A percentile compares a stretch with the other conserved stretches of the same genome.
Evolutionary conservation across 2,113 vertebrate genomes (phyloP).

Genomic region (Xenopus laevis): DNA sequence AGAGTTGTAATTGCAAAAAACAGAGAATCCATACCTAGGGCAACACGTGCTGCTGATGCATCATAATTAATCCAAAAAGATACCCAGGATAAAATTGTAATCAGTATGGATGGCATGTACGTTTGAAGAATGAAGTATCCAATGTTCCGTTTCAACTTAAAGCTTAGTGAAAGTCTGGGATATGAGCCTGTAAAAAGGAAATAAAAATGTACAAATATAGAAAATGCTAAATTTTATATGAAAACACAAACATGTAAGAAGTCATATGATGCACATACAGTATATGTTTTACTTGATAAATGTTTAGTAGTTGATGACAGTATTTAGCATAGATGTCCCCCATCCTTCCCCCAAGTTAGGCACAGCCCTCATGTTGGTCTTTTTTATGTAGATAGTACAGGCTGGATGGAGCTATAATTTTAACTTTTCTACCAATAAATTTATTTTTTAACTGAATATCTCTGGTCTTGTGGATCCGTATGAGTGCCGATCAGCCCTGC

Average conservation of each 20-base stretch:
- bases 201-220: slow-evolving; percentile 34
- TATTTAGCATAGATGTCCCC: no score
- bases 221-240: slow-evolving; percentile 37
- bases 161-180: slow-evolving; percentile 93
- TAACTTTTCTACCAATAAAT: no score
- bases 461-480: no score
- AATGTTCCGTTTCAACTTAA: slow-evolving; percentile 96
- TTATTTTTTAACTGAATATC: no score
- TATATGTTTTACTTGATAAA: no score
- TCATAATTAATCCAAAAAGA: slow-evolving; percentile 99
- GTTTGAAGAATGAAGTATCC: slow-evolving; percentile 98
- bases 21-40: slow-evolving; percentile 78
- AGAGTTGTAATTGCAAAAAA: background rate
- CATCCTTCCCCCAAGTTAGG: no score
- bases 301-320: no score
- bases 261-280: no score
- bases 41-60: slow-evolving; percentile 94
- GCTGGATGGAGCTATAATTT: no score
- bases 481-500: no score
- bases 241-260: background rate
- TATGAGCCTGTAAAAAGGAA: slow-evolving; percentile 79
- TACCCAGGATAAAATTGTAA: slow-evolving; percentile 97
- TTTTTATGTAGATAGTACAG: no score
- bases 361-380: no score
- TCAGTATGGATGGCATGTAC: slow-evolving; percentile 97